Evolutionary conservation across 2,113 vertebrate species (phyloP).

Genomic region (Megaceryle torquata): DNA sequence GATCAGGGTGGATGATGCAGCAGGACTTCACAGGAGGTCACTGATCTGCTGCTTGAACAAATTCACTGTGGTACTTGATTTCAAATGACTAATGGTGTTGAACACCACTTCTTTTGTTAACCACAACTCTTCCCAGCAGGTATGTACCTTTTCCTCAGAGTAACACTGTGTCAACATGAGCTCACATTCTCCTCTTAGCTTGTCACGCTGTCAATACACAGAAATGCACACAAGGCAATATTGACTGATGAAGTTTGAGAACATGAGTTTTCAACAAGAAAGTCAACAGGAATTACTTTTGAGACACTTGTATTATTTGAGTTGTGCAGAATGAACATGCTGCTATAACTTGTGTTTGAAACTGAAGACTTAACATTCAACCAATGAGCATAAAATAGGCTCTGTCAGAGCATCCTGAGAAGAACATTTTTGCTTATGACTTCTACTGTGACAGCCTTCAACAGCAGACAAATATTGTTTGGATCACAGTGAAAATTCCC

Average conservation of each 20-base stretch:
- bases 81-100: background rate
- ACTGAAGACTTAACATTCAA: conserved; percentile 18
- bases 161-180: conserved; percentile 56
- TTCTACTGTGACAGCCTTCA: background rate
- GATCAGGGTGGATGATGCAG: background rate
- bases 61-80: background rate
- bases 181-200: conserved; percentile 11
- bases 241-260: conserved; percentile 25
- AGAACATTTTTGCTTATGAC: background rate
- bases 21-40: background rate
- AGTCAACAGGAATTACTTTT: conserved; percentile 59
- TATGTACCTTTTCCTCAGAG: conserved; percentile 38
- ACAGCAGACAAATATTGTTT: background rate
- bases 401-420: background rate
- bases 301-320: conserved; percentile 54
- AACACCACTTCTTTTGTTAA: conserved; percentile 26
- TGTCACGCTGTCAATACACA: background rate
- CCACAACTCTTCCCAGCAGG: conserved; percentile 8
- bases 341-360: background rate
- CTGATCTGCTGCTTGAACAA: conserved; percentile 4
- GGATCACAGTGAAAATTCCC: background rate
- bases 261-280: conserved; percentile 36
- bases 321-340: conserved; percentile 48
- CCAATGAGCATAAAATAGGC: background rate
- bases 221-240: background rate